Evolutionary conservation across 1,140 invertebrate species (phyloP).

Genomic region (Formica selysi): DNA sequence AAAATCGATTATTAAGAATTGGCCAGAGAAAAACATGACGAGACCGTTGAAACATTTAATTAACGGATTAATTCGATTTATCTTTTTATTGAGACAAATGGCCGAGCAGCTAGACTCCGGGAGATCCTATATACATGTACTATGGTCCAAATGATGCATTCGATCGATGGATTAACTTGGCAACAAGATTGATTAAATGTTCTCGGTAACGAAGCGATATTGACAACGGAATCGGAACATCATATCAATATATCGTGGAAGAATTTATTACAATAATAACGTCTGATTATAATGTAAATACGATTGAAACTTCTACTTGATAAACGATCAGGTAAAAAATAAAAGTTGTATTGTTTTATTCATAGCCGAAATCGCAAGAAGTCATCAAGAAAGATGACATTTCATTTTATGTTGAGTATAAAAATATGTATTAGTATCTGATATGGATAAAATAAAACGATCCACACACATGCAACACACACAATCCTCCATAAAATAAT

Average conservation of each 20-base stretch:
- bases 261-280: constrained; percentile 29
- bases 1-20: constrained; percentile 66
- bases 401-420: not conserved
- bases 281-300: constrained; percentile 40
- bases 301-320: constrained; percentile 36
- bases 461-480: no score
- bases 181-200: constrained; percentile 58
- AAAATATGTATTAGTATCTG: not conserved
- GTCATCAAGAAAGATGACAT: not conserved
- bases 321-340: not conserved
- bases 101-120: not conserved
- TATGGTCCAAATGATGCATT: constrained; percentile 25
- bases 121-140: constrained; percentile 10
- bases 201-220: constrained; percentile 16
- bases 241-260: constrained; percentile 21
- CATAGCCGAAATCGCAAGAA: not conserved
- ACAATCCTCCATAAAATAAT: no score
- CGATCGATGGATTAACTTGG: not conserved
- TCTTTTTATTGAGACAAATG: constrained; percentile 42
- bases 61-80: constrained; percentile 62
- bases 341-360: constrained; percentile 28
- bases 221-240: constrained; percentile 1
- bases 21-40: not conserved
- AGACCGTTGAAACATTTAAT: constrained; percentile 58
- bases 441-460: constrained; percentile 3